A percentile compares a stretch with the other conserved stretches of the same genome.
Conservation (phyloP, 2,888 invertebrate species). For the Camponotus fellah region DNA sequence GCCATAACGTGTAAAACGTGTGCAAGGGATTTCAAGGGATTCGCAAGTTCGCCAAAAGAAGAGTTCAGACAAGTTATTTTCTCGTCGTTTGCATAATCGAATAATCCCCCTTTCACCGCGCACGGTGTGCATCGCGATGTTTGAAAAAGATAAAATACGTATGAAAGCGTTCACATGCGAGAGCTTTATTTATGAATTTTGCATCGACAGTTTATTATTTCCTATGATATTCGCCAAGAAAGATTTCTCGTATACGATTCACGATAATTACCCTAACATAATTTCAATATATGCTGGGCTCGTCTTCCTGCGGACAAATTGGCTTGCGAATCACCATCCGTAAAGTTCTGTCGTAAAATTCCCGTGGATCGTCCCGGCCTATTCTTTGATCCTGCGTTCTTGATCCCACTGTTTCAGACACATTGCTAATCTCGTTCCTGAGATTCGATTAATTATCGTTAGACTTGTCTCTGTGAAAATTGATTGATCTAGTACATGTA, state of each 20-base stretch:
- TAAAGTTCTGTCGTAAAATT: constrained; percentile 65
- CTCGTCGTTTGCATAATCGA: constrained; percentile 34
- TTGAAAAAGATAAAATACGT: background rate
- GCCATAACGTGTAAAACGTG: constrained; percentile 18
- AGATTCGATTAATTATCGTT: constrained; percentile 41
- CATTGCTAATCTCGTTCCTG: constrained; percentile 70
- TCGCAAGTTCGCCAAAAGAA: constrained; percentile 8
- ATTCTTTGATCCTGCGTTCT: constrained; percentile 66
- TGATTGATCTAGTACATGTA: background rate
- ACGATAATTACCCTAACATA: constrained; percentile 8
- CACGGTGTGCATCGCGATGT: background rate
- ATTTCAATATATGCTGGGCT: constrained; percentile 67
- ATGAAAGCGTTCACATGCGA: background rate
- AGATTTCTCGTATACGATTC: background rate
- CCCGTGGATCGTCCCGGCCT: constrained; percentile 67
- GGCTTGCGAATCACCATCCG: constrained; percentile 65
- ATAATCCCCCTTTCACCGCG: constrained; percentile 14
- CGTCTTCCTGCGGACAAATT: constrained; percentile 61
- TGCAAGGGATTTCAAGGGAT: constrained; percentile 35
- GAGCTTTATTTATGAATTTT: constrained; percentile 14
- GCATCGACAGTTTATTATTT: background rate
- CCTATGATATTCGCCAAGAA: background rate
- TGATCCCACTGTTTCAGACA: constrained; percentile 71
- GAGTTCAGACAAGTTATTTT: background rate
- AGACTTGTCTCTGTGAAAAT: constrained; percentile 1